Evolutionary conservation across 2,888 invertebrate genomes (phyloP).

Genomic region (Plagodis dolabraria): DNA sequence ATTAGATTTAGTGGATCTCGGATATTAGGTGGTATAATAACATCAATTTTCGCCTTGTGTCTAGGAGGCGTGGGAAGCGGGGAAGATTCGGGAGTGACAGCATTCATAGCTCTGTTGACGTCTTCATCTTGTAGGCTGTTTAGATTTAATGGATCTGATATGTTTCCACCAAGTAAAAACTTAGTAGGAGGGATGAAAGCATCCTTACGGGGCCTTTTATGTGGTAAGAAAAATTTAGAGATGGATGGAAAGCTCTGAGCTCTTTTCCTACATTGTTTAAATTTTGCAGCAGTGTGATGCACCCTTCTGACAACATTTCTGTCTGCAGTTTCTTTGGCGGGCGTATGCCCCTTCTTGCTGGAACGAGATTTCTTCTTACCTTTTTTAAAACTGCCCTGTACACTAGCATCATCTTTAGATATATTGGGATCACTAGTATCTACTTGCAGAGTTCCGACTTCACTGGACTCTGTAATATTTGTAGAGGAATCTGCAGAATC

Average conservation of each 20-base stretch:
- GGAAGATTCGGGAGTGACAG: constrained; percentile 96
- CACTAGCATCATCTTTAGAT: constrained; percentile 65
- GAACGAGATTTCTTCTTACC: constrained; percentile 77
- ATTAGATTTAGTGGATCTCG: constrained; percentile 95
- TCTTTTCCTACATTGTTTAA: constrained; percentile 86
- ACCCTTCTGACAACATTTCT: constrained; percentile 70
- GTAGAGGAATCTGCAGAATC: constrained; percentile 60
- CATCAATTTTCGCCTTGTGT: constrained; percentile 92
- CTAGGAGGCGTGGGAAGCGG: constrained; percentile 94
- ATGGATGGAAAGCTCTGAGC: constrained; percentile 88
- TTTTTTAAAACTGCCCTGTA: constrained; percentile 63
- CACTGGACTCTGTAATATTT: constrained; percentile 51
- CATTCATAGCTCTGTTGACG: constrained; percentile 91
- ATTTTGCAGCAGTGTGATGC: constrained; percentile 74
- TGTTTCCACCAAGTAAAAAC: constrained; percentile 97
- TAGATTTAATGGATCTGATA: constrained; percentile 96
- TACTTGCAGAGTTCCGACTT: constrained; percentile 39
- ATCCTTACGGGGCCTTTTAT: constrained; percentile 90
- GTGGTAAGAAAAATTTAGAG: constrained; percentile 90
- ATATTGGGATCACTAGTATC: constrained; percentile 52
- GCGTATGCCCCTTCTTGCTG: constrained; percentile 71
- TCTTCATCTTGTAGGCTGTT: constrained; percentile 95
- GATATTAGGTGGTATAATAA: constrained; percentile 96
- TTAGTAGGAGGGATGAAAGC: constrained; percentile 95
- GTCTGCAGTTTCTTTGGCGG: constrained; percentile 71